Percentiles rank a stretch among this genome's conserved stretches.
Conservation (phyloP, 2,113 vertebrate genomes). For the Felis chaus region DNA sequence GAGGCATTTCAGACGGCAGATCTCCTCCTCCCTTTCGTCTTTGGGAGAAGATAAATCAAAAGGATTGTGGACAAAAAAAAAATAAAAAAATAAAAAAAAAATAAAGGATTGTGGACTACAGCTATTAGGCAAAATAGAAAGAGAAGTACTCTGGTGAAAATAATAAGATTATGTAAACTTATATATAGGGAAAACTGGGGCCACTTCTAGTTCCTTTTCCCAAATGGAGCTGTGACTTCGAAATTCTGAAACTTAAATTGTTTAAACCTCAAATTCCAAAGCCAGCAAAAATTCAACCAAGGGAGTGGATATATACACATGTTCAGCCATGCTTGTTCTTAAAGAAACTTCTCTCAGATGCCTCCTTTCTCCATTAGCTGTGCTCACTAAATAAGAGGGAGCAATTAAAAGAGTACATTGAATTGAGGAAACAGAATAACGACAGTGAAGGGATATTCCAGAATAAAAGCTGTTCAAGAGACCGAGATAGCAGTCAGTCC, state of each 20-base stretch:
- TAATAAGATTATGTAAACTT: neutral
- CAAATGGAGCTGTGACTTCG: neutral
- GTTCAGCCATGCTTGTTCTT: neutral
- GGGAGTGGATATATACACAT: neutral
- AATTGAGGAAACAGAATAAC: neutral
- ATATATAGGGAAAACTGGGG: neutral
- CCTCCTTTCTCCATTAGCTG: neutral
- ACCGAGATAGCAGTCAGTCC: neutral
- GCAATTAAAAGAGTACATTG: neutral
- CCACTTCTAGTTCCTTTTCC: neutral
- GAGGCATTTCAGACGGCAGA: neutral
- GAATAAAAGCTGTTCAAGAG: neutral
- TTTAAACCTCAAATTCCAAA: neutral
- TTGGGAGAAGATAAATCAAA: neutral
- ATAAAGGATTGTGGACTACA: neutral
- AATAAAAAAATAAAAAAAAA: too few species aligned
- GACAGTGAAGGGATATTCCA: neutral
- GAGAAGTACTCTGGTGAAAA: neutral
- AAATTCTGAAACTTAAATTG: neutral
- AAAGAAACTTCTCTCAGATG: neutral
- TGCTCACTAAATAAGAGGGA: neutral
- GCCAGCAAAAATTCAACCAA: neutral
- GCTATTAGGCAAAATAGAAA: neutral
- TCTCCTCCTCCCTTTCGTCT: neutral
- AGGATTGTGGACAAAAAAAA: neutral